Base-by-base conservation (phyloP, 2,113 vertebrate species). In the Oxyura jamaicensis region DNA sequence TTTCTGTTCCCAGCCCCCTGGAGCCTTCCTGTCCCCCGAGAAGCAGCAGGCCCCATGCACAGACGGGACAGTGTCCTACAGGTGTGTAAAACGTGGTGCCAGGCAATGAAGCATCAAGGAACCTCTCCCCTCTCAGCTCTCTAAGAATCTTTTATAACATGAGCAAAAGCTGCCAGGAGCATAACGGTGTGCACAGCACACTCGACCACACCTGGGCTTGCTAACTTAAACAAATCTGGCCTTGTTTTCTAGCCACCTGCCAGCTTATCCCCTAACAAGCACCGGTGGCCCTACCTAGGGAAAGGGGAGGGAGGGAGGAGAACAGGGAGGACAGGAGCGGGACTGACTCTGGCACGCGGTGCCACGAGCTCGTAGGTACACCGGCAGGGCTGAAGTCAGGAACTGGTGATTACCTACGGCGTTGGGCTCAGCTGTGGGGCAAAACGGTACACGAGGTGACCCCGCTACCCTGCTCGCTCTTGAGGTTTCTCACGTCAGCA, bases 381-480 rank as follows among this genome's bases (percentile, higher is more conserved):
- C 23, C 25, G 41, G 36, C 16, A 52, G 42, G 33, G 8, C 8
- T 46, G 71, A 90, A 74, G 28, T 48, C 26, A 69, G 58, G 41
- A 88, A 42, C 10, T 20, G 31, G 19, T 21, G 44, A 69, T 50
- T 48, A 29, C 58, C 19, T 28, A 6, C 14, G 18, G 2, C 28
- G 11, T 4, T 23, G 26, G 55, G 26, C 77, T 62, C 39, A 73
- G 29, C 15, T 56, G 5, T 8, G 5, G 19, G n/a, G 14, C 3
- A 18, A 66, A 77, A 50, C 6, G 4, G 3, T 53, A 12, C 9
- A 0, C 20, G 46, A 63, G n/a, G 36, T 0, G 0, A 83, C 22
- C 8, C 59, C 26, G 28, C 39, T 60, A 48, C 42, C 18, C 31
- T 68, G 60, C 48, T 56, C 28, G 31, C 1, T n/a, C 82, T 65